These are phyloP conservation scores for Myocastor coypus DNA, from an alignment of 2,113 vertebrate species.

Conservation along the genomic window DNA sequence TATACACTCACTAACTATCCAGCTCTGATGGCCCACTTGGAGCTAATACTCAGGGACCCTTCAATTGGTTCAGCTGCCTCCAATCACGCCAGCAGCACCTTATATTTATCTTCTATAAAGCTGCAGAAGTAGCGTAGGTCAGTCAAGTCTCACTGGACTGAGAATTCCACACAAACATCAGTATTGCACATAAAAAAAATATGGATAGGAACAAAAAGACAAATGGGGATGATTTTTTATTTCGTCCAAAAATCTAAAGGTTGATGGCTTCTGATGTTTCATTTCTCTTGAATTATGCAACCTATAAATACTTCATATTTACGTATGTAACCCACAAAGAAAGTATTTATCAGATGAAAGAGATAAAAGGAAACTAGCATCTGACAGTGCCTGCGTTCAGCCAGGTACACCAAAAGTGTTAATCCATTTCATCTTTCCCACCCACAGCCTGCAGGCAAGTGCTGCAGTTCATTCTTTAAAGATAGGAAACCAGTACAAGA, in stretches of 20 bases:
- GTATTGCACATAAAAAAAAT: neutral
- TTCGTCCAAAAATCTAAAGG: neutral
- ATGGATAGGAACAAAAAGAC: neutral
- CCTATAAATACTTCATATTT: slow-evolving; percentile 63
- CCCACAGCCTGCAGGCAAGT: neutral
- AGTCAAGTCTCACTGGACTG: neutral
- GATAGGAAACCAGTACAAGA: neutral
- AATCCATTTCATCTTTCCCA: neutral
- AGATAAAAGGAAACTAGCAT: slow-evolving; percentile 31
- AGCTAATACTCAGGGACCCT: neutral
- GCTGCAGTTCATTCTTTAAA: neutral
- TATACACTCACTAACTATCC: neutral
- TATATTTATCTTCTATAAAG: neutral
- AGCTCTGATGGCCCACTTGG: neutral
- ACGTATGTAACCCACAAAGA: slow-evolving; percentile 15
- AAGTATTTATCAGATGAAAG: neutral
- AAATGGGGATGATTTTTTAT: neutral
- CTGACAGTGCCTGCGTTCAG: neutral
- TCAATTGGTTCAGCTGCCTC: neutral
- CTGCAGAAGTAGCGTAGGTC: neutral
- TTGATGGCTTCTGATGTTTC: slow-evolving; percentile 49
- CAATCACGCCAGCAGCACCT: neutral
- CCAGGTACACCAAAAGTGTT: neutral
- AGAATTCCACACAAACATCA: neutral
- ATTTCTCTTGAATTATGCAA: slow-evolving; percentile 41